Conservation (phyloP, 2,888 invertebrate genomes). For the Nymphalis polychloros region DNA sequence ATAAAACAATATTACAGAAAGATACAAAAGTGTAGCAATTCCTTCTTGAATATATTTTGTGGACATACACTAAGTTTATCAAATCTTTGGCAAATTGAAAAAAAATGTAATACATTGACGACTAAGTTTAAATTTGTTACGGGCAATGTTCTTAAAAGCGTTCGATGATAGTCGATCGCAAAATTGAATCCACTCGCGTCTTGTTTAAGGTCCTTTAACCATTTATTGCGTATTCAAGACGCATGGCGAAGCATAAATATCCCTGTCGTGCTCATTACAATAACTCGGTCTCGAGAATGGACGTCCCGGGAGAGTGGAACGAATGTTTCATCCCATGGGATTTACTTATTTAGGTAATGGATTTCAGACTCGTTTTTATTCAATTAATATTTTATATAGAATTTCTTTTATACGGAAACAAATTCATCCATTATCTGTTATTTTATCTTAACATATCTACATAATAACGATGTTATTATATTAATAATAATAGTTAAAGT, state of each 20-base stretch:
- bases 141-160: conserved; percentile 20
- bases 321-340: conserved; percentile 69
- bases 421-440: conserved; percentile 5
- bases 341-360: conserved; percentile 72
- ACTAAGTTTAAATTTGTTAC: conserved; percentile 7
- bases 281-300: conserved; percentile 64
- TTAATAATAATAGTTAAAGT: too few relatives aligned
- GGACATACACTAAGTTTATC: conserved; percentile 42
- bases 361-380: conserved; percentile 45
- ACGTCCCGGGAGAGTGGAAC: conserved; percentile 64
- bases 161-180: conserved; percentile 23
- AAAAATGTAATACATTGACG: conserved; percentile 24
- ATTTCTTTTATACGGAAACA: background rate
- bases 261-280: conserved; percentile 78
- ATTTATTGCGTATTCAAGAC: conserved; percentile 74
- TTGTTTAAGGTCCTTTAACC: conserved; percentile 38
- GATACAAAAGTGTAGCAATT: conserved; percentile 50
- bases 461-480: too few relatives aligned
- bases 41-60: conserved; percentile 55
- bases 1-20: conserved; percentile 50
- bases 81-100: background rate
- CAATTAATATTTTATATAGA: too few relatives aligned
- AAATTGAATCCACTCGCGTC: conserved; percentile 31
- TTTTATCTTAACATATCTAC: too few relatives aligned
- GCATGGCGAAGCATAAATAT: conserved; percentile 78